A percentile compares a stretch with the other conserved stretches of the same genome.
Conservation (phyloP, 2,888 invertebrate species). For the Sinohyriopsis cumingii region DNA sequence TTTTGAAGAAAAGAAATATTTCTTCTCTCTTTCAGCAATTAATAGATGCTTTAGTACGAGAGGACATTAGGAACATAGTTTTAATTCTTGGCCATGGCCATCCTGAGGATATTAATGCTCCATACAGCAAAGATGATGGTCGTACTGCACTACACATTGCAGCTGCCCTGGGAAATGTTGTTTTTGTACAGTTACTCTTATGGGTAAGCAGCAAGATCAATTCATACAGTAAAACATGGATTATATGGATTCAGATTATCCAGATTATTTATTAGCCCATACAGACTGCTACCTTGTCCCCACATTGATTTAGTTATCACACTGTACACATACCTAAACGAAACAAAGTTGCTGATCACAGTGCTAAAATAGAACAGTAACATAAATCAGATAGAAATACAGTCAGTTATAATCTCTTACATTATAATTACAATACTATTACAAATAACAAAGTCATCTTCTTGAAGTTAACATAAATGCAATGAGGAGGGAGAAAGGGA, state of each 20-base stretch:
- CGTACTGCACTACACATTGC: constrained; percentile 91
- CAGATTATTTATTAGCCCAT: neutral
- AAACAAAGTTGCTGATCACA: too few relatives aligned
- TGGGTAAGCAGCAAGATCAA: constrained; percentile 81
- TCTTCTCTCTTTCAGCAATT: constrained; percentile 73
- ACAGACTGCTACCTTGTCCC: too few relatives aligned
- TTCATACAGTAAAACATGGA: neutral
- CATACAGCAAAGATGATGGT: constrained; percentile 83
- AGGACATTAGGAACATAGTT: constrained; percentile 75
- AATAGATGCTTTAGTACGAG: constrained; percentile 71
- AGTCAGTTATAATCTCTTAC: too few relatives aligned
- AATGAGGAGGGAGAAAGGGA: too few relatives aligned
- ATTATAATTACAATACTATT: too few relatives aligned
- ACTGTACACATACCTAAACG: too few relatives aligned
- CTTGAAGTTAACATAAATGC: too few relatives aligned
- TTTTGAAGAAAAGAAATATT: too few relatives aligned
- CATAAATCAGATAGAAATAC: too few relatives aligned
- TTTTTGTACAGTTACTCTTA: constrained; percentile 91
- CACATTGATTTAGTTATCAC: too few relatives aligned
- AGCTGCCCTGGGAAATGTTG: constrained; percentile 85
- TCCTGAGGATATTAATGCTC: constrained; percentile 83
- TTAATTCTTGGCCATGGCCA: constrained; percentile 69
- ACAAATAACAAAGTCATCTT: too few relatives aligned
- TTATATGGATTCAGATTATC: neutral
- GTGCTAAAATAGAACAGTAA: too few relatives aligned